Evolutionary conservation across 2,797 vertebrate genomes (phyloP), one percentile per base, ranked within the genome.

Genomic region (Sebastolobus alascanus): DNA sequence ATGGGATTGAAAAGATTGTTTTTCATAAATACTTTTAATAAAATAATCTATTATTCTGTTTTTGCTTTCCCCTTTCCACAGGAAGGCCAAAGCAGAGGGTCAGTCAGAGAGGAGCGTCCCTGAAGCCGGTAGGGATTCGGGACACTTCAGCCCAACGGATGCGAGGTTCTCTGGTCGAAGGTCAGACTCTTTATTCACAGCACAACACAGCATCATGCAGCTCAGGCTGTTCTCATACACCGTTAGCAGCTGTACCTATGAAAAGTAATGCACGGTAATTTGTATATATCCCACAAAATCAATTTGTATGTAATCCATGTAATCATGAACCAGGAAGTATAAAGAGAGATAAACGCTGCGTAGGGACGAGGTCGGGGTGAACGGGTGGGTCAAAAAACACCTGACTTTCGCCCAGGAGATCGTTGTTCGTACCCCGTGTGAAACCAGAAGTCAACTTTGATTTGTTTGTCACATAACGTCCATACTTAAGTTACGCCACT

Each of bases 111-210:
- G 46, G 54, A 70, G 40, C 18, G 4, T 60, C 4, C 61, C 71
- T 72, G 37, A 66, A 77, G 63, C 63, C 68, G 9, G 20, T 3
- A 25, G 13, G 54, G 43, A 69, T 73, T 73, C 33, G 72, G 27
- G 58, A 71, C 25, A 16, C 16, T 69, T 73, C 16, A 61, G 46
- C 31, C 54, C 20, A 37, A 13, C 11, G 35, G 35, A 77, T 66
- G 27, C 4, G 72, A 63, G 37, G 25, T 68, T 78, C 68, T 82
- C n/a, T 29, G 8, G 25, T 25, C 65, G 31, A 84, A 85, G 81
- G 78, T 81, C 63, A 63, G 58, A 0, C 29, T 50, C 22, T 63
- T 8, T 68, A 20, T 71, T 82, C 14, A 50, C 37, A 33, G 40
- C 27, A 35, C 29, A 60, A 4, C 73, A 46, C 20, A n/a, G 16